phyloP scores from a whole-genome alignment of 1,140 invertebrate genomes.

The Apis cerana region DNA sequence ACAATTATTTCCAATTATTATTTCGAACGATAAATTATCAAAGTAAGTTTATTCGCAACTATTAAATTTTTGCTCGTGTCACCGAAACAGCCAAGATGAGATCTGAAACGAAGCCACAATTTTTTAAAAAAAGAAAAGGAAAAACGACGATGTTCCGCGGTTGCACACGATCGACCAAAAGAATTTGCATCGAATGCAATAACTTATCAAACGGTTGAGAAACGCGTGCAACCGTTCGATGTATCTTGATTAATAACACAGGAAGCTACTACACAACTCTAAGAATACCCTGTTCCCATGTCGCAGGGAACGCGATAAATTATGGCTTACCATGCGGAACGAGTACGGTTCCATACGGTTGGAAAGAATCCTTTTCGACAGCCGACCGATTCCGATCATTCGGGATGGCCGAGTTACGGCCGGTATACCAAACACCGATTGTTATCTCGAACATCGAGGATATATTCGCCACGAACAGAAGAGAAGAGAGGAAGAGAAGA shows the following conservation, averaged over 20 bases:
- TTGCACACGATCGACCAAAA: slow-evolving; percentile 37
- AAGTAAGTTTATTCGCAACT: too few relatives aligned
- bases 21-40: too few relatives aligned
- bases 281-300: slow-evolving; percentile 59
- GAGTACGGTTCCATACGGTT: background rate
- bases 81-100: slow-evolving; percentile 24
- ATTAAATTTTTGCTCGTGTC: background rate
- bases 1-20: too few relatives aligned
- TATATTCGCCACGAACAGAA: too few relatives aligned
- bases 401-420: background rate
- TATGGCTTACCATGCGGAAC: slow-evolving; percentile 51
- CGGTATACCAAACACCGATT: too few relatives aligned
- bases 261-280: slow-evolving; percentile 62
- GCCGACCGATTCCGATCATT: slow-evolving; percentile 3
- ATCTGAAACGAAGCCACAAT: slow-evolving; percentile 27
- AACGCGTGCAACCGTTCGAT: slow-evolving; percentile 56
- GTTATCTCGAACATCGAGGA: too few relatives aligned
- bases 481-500: too few relatives aligned
- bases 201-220: slow-evolving; percentile 66
- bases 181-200: slow-evolving; percentile 74
- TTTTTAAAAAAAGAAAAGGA: too few relatives aligned
- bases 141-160: slow-evolving; percentile 7
- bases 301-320: slow-evolving; percentile 61
- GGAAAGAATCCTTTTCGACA: slow-evolving; percentile 5
- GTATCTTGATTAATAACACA: slow-evolving; percentile 75